Percentiles rank a stretch among this genome's conserved stretches.
Conservation (phyloP, 2,113 vertebrate species). For the Colius striatus region DNA sequence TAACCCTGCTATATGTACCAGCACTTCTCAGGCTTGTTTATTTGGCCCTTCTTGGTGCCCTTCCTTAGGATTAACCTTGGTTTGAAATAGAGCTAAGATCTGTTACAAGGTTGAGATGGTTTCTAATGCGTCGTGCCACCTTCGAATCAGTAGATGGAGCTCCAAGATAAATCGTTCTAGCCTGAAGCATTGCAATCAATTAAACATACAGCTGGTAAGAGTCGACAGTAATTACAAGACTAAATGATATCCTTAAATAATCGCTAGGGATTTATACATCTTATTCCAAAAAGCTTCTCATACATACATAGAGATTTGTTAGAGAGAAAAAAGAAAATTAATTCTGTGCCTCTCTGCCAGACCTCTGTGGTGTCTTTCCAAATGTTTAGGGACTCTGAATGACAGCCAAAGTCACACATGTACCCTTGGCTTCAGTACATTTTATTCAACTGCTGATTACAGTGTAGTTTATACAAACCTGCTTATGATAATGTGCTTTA, state of each 20-base stretch:
- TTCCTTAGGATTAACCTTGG: neutral
- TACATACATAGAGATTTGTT: neutral
- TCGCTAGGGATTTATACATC: constrained; percentile 30
- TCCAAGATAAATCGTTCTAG: constrained; percentile 50
- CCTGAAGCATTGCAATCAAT: neutral
- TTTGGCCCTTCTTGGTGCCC: neutral
- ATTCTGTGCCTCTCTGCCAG: neutral
- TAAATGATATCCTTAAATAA: constrained; percentile 54
- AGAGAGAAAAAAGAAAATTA: neutral
- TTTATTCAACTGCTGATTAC: neutral
- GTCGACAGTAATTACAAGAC: constrained; percentile 30
- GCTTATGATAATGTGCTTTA: neutral
- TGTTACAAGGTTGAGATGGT: neutral
- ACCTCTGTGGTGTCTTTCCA: neutral
- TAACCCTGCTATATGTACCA: neutral
- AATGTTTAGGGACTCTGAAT: neutral
- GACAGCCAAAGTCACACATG: neutral
- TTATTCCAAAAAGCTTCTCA: constrained; percentile 27
- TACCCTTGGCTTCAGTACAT: neutral
- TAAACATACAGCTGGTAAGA: constrained; percentile 4
- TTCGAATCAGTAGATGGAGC: constrained; percentile 60
- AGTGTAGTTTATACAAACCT: neutral
- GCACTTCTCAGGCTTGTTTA: neutral
- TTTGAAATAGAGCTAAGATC: neutral
- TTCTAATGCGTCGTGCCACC: neutral